phyloP scores from a whole-genome alignment of 2,888 invertebrate genomes.

The Stictocephala bisonia region DNA sequence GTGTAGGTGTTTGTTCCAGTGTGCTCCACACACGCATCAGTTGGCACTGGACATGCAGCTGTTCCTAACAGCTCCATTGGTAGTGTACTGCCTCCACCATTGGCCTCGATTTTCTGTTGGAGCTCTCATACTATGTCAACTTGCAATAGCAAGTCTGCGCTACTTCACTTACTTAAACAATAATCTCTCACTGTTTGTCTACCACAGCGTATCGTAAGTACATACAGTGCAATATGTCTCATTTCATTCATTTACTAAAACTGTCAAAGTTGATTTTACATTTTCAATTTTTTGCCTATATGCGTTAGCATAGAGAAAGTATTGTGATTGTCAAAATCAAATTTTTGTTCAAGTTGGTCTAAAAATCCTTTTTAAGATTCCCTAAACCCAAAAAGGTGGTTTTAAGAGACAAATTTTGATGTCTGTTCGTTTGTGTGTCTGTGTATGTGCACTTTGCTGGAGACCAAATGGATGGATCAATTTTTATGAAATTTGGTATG shows the following conservation, averaged over 20 bases:
- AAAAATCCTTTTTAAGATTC: too few relatives aligned
- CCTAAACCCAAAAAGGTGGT: too few relatives aligned
- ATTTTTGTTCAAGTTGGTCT: too few relatives aligned
- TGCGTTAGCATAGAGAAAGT: too few relatives aligned
- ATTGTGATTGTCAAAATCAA: too few relatives aligned
- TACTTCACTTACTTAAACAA: conserved; percentile 67
- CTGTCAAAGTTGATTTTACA: too few relatives aligned
- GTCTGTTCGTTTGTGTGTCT: too few relatives aligned
- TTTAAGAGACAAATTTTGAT: too few relatives aligned
- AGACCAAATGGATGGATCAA: too few relatives aligned
- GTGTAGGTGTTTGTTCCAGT: conserved; percentile 64
- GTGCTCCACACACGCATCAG: conserved; percentile 71
- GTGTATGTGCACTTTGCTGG: too few relatives aligned
- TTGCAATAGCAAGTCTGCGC: conserved; percentile 66
- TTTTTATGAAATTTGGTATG: too few relatives aligned
- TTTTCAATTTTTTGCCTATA: too few relatives aligned
- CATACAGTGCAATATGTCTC: background rate
- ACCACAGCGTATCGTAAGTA: conserved; percentile 70
- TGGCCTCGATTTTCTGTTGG: conserved; percentile 18
- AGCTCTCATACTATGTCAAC: conserved; percentile 64
- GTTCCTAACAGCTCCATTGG: conserved; percentile 67
- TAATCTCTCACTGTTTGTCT: conserved; percentile 69
- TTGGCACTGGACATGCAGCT: conserved; percentile 72
- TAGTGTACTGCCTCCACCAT: conserved; percentile 66
- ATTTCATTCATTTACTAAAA: background rate